Percentiles rank a stretch among this genome's conserved stretches.
Conservation (phyloP, 2,888 invertebrate genomes). For the Anorthoa munda region DNA sequence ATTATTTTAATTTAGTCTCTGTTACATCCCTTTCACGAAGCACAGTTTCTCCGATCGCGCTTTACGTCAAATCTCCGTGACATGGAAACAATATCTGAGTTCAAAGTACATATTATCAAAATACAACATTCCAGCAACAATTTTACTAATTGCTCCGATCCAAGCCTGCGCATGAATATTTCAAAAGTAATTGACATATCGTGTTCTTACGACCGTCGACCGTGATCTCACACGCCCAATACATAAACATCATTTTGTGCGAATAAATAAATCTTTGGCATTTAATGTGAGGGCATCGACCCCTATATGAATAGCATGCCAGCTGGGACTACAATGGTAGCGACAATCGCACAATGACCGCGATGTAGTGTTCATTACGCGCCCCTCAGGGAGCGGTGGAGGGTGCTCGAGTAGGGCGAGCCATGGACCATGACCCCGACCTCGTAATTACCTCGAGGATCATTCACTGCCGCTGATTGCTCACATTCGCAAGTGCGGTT, state of each 20-base stretch:
- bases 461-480: slow-evolving; percentile 52
- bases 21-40: neutral
- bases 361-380: slow-evolving; percentile 38
- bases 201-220: slow-evolving; percentile 23
- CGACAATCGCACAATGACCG: slow-evolving; percentile 40
- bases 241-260: slow-evolving; percentile 7
- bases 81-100: neutral
- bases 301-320: slow-evolving; percentile 22
- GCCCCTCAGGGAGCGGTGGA: slow-evolving; percentile 11
- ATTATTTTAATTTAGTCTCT: neutral
- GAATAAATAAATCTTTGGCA: slow-evolving; percentile 12
- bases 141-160: slow-evolving; percentile 2
- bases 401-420: slow-evolving; percentile 20
- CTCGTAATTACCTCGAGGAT: slow-evolving; percentile 39
- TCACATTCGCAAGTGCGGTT: slow-evolving; percentile 26
- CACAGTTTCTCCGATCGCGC: neutral
- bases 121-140: neutral
- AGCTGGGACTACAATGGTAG: slow-evolving; percentile 20
- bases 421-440: slow-evolving; percentile 14
- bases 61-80: neutral
- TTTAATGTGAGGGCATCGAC: slow-evolving; percentile 19
- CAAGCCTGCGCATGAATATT: slow-evolving; percentile 28
- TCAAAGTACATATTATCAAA: neutral
- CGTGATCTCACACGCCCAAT: slow-evolving; percentile 31
- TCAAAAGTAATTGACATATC: slow-evolving; percentile 35